Percentiles rank a stretch among this genome's conserved stretches.
These are phyloP conservation scores for Cynopterus brachyotis DNA, from an alignment of 2,113 vertebrate genomes.

Conservation along the genomic window DNA sequence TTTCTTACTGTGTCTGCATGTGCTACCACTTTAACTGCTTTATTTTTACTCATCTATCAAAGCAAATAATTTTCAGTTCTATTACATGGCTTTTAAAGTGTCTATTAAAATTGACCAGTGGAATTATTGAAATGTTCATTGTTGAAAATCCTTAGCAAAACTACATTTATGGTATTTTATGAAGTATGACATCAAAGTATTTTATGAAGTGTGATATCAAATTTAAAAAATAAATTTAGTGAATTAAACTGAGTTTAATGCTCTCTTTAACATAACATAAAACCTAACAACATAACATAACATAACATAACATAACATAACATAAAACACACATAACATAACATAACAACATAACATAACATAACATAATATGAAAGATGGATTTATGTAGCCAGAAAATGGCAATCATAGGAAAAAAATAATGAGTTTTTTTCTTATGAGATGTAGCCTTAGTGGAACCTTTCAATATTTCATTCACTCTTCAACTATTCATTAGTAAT, in stretches of 20 bases:
- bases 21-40: neutral
- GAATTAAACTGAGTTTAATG: neutral
- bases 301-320: neutral
- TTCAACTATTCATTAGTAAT: neutral
- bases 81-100: neutral
- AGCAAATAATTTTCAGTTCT: neutral
- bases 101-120: slow-evolving; percentile 7
- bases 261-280: neutral
- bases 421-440: neutral
- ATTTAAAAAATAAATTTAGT: neutral
- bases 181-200: neutral
- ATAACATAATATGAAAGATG: neutral
- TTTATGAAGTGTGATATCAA: neutral
- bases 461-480: neutral
- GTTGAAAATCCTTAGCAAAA: neutral
- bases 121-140: neutral
- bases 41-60: neutral
- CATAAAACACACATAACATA: neutral
- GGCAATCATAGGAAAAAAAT: neutral
- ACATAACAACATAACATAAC: neutral
- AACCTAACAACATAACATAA: too few species aligned
- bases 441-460: neutral
- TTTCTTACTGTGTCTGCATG: neutral
- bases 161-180: neutral
- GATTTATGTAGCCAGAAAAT: neutral